phyloP scores from a whole-genome alignment of 2,113 vertebrate species.

The Nerophis ophidion region DNA sequence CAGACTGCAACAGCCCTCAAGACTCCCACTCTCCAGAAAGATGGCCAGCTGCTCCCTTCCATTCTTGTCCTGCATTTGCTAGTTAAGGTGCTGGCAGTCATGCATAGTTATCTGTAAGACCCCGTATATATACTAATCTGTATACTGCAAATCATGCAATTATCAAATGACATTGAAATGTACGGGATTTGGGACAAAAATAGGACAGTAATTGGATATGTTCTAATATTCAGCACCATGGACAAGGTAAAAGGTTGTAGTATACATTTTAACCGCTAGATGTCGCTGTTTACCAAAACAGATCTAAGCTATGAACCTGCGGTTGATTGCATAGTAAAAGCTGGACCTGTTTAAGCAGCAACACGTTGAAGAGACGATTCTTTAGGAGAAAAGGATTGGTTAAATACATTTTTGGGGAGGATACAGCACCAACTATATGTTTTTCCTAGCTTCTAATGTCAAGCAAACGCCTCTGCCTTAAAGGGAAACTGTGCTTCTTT shows the following conservation, averaged over 20 bases:
- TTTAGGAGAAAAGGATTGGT: constrained; percentile 1
- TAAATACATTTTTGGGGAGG: background rate
- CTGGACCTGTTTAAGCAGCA: constrained; percentile 78
- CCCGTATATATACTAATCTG: constrained; percentile 79
- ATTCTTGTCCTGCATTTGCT: constrained; percentile 81
- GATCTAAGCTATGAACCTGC: constrained; percentile 60
- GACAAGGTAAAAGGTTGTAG: constrained; percentile 56
- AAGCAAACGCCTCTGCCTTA: background rate
- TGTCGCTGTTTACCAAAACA: constrained; percentile 39
- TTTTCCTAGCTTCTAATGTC: background rate
- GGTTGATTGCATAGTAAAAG: constrained; percentile 84
- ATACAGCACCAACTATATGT: background rate
- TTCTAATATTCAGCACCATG: constrained; percentile 73
- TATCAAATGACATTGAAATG: background rate
- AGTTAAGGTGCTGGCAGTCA: constrained; percentile 75
- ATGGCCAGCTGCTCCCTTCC: constrained; percentile 81
- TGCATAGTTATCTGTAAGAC: constrained; percentile 82
- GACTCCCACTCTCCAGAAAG: constrained; percentile 78
- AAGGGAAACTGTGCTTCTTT: too few relatives aligned
- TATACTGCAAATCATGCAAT: constrained; percentile 7
- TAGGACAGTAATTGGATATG: background rate
- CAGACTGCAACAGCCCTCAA: constrained; percentile 79
- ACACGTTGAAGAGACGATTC: constrained; percentile 52
- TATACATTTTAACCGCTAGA: constrained; percentile 43
- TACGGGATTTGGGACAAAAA: background rate